Base-by-base conservation (phyloP, 1,140 invertebrate genomes). In the Zaprionus vittiger region DNA sequence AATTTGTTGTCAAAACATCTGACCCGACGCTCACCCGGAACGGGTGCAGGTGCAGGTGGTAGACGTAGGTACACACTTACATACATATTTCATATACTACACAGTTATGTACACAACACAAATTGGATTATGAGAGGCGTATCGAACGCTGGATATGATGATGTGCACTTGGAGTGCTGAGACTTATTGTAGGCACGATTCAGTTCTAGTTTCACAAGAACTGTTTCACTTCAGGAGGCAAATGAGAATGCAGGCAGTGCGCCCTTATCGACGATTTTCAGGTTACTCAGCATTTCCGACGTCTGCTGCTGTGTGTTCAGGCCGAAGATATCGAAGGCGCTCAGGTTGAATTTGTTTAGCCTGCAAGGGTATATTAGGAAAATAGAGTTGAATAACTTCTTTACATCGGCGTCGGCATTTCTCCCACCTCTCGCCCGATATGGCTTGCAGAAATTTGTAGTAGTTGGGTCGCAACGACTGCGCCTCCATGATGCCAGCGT, bases 401-500 rank as follows among this genome's bases (percentile, higher is more conserved):
- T 34, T 20, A 17, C 11, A 28, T 5, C 7, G 1, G 20, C 11
- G 2, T 20, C 22, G 17, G n/a, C 20, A 47, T 74, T 79, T 54
- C 31, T 11, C 31, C 1, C 31, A 69, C 96, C 95, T 95, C 93
- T 95, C 95, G 44, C 96, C 96, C 7, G 97, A 97, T 37, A 97
- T 93, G 76, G 94, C 95, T 67, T 95, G 94, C 34, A 98, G 93
- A 92, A 97, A 98, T 89, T 96, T 96, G 95, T 96, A 97, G 92
- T 98, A 98, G n/a, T 96, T 96, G 12, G 96, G 93, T 82, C 97
- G 94, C 47, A 98, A 92, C 86, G 95, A 96, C 71, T 96, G 95
- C 14, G 97, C 96, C 91, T 97, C 97, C 62, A 97, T 73, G 28
- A 97, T 95, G 75, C 96, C 97, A 44, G 95, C 95, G 93, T 97